Evolutionary conservation across 2,797 vertebrate species (phyloP).

Genomic region (Tadarida brasiliensis): DNA sequence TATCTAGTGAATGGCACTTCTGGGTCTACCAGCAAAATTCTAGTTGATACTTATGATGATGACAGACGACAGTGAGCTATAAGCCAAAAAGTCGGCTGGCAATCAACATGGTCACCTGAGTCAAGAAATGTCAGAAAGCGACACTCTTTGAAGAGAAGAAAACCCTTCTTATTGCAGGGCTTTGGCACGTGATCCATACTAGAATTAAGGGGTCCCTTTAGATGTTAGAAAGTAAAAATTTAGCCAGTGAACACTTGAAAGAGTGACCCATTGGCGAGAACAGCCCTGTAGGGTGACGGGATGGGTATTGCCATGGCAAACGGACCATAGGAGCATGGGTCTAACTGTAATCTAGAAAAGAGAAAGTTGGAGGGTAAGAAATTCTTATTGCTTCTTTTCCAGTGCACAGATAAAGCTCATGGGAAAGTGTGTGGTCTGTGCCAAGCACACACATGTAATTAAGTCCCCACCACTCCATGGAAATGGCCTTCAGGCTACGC

Average conservation of each 20-base stretch:
- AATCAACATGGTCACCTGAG: neutral
- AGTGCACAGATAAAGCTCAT: neutral
- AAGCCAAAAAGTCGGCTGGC: neutral
- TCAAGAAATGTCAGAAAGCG: neutral
- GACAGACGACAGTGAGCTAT: neutral
- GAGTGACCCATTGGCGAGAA: neutral
- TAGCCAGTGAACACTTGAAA: neutral
- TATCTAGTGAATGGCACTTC: conserved; percentile 37
- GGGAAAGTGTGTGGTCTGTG: rapidly evolving
- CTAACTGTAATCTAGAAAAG: neutral
- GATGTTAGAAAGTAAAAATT: neutral
- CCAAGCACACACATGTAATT: too few relatives aligned
- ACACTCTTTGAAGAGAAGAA: neutral
- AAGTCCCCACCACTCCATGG: neutral
- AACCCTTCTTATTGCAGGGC: neutral
- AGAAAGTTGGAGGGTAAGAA: neutral
- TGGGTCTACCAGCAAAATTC: conserved; percentile 56
- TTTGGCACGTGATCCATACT: neutral
- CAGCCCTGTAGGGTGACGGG: neutral
- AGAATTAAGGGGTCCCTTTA: neutral
- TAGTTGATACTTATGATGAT: neutral
- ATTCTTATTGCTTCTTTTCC: neutral
- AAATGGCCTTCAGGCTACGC: neutral
- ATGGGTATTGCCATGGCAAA: neutral
- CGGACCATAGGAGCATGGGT: neutral